Percentiles rank a stretch among this genome's conserved stretches.
Evolutionary conservation across 1,140 invertebrate species (phyloP).

Genomic region (Leptestheria dahalacensis): DNA sequence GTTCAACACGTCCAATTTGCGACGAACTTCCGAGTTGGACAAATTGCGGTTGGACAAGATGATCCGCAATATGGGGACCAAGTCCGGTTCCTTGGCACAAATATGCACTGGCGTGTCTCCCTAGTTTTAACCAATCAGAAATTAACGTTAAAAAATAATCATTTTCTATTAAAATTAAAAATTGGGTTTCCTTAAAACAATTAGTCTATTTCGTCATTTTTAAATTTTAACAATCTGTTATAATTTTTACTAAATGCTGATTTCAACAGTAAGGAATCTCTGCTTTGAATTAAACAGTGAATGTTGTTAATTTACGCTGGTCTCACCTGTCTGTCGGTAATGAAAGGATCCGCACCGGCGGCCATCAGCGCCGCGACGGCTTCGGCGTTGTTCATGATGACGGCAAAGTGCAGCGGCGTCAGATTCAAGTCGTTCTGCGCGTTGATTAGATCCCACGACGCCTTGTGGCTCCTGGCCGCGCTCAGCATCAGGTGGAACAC

Average conservation of each 20-base stretch:
- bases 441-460: conserved; percentile 23
- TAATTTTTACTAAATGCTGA: no score
- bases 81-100: background rate
- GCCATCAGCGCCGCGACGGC: conserved; percentile 28
- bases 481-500: conserved; percentile 23
- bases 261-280: no score
- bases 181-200: no score
- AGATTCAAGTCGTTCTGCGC: conserved; percentile 27
- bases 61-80: conserved; percentile 5
- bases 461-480: conserved; percentile 21
- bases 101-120: conserved; percentile 10
- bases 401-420: conserved; percentile 35
- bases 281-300: no score
- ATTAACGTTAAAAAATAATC: background rate
- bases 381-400: conserved; percentile 30
- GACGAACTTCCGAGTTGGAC: background rate
- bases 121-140: background rate
- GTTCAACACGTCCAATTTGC: conserved; percentile 1
- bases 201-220: no score
- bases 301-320: no score
- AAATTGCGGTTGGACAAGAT: background rate
- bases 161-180: background rate
- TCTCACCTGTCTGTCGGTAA: background rate
- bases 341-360: conserved; percentile 26
- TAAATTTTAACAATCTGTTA: no score